These are phyloP conservation scores for Melinopterus prodromus DNA, from an alignment of 2,888 invertebrate species.

Conservation along the genomic window DNA sequence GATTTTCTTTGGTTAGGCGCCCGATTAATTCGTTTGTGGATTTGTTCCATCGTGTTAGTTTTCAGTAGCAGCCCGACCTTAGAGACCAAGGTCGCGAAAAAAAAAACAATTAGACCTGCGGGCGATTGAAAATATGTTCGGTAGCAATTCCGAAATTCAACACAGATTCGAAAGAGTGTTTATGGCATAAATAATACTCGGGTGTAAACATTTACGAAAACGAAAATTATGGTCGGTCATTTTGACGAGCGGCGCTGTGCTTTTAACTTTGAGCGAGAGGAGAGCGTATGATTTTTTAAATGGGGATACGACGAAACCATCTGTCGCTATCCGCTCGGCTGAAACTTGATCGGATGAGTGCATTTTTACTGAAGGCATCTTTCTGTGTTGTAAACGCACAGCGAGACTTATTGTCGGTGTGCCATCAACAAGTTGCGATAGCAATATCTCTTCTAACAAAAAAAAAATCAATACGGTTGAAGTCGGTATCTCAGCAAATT, in stretches of 20 bases:
- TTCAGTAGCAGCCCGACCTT: background rate
- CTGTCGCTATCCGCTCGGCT: constrained; percentile 4
- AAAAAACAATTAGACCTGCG: background rate
- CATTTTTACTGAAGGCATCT: background rate
- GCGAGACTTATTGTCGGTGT: background rate
- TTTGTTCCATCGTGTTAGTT: background rate
- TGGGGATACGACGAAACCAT: background rate
- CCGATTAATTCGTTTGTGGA: background rate
- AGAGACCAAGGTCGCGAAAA: background rate
- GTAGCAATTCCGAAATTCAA: background rate
- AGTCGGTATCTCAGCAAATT: background rate
- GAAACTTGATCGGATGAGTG: background rate
- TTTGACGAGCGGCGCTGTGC: background rate
- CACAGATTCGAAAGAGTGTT: background rate
- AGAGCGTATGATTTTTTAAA: background rate
- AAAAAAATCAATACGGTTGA: background rate
- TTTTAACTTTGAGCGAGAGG: background rate
- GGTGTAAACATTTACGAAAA: background rate
- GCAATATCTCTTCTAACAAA: background rate
- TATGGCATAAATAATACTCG: background rate
- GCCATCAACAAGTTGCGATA: background rate
- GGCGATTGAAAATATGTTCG: background rate
- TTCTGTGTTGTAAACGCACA: background rate
- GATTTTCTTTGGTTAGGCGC: background rate
- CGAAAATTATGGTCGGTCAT: background rate